Percentiles rank a stretch among this genome's conserved stretches.
These are phyloP conservation scores for Heterotis niloticus DNA, from an alignment of 2,113 vertebrate genomes.

Conservation along the genomic window DNA sequence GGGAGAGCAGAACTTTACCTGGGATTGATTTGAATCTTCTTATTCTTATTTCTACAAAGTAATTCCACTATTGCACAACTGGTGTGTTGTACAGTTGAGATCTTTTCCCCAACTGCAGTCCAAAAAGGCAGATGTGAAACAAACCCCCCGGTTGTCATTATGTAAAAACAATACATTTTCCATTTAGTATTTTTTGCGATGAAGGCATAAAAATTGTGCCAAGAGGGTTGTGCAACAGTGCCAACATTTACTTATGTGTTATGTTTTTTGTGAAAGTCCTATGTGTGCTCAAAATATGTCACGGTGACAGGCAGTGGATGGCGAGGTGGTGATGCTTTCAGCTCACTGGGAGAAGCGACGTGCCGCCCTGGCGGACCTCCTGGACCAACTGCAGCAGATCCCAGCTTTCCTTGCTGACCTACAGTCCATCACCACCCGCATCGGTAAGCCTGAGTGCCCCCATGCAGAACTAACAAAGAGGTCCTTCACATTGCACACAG, in stretches of 20 bases:
- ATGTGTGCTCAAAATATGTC: not conserved
- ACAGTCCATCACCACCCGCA: conserved; percentile 71
- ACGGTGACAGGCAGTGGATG: conserved; percentile 74
- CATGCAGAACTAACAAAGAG: not conserved
- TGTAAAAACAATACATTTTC: not conserved
- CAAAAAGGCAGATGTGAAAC: not conserved
- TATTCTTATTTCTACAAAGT: too few species aligned
- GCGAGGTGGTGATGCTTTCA: conserved; percentile 89
- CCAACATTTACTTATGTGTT: not conserved
- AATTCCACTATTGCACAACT: not conserved
- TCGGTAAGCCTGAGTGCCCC: conserved; percentile 60
- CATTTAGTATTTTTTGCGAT: not conserved
- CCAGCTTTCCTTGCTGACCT: conserved; percentile 76
- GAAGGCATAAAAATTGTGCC: not conserved
- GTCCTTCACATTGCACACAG: too few species aligned
- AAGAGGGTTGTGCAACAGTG: not conserved
- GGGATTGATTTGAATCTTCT: too few species aligned
- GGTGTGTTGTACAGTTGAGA: too few species aligned
- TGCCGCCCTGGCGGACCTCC: conserved; percentile 69
- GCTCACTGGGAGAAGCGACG: conserved; percentile 87
- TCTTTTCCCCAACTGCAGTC: not conserved
- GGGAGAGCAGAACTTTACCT: too few species aligned
- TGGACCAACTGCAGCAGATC: conserved; percentile 82
- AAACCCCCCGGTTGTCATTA: not conserved
- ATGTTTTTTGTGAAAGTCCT: not conserved